Evolutionary conservation across 1,140 invertebrate species (phyloP).

Genomic region (Ips typographus): DNA sequence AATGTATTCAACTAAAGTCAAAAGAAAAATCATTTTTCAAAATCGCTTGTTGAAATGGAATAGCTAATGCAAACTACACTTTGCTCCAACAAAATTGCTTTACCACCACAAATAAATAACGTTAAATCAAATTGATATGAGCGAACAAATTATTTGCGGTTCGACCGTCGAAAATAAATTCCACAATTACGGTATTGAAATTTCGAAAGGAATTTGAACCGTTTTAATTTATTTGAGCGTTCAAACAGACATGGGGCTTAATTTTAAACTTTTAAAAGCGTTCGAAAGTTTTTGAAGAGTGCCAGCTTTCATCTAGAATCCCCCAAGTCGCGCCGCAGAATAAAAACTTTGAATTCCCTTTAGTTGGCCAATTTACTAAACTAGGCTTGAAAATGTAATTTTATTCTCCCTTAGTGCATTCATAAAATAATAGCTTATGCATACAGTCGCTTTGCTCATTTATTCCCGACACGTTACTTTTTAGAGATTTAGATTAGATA

Average conservation of each 20-base stretch:
- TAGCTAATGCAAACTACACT: no score
- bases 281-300: not conserved
- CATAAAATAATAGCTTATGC: conserved; percentile 9
- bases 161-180: not conserved
- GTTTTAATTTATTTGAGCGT: conserved; percentile 9
- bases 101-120: no score
- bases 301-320: not conserved
- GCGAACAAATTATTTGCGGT: conserved; percentile 1
- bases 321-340: not conserved
- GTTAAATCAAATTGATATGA: no score
- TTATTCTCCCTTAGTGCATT: not conserved
- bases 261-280: conserved; percentile 1
- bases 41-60: no score
- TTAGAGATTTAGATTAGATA: conserved; percentile 14
- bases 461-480: conserved; percentile 10
- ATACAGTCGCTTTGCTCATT: conserved; percentile 4
- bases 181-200: not conserved
- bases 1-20: no score
- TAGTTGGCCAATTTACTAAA: not conserved
- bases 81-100: no score
- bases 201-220: not conserved
- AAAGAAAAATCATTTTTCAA: no score
- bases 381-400: conserved; percentile 1
- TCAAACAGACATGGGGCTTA: conserved; percentile 1
- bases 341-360: conserved; percentile 3